Base-by-base conservation (phyloP, 2,113 vertebrate species). In the Saccopteryx bilineata region DNA sequence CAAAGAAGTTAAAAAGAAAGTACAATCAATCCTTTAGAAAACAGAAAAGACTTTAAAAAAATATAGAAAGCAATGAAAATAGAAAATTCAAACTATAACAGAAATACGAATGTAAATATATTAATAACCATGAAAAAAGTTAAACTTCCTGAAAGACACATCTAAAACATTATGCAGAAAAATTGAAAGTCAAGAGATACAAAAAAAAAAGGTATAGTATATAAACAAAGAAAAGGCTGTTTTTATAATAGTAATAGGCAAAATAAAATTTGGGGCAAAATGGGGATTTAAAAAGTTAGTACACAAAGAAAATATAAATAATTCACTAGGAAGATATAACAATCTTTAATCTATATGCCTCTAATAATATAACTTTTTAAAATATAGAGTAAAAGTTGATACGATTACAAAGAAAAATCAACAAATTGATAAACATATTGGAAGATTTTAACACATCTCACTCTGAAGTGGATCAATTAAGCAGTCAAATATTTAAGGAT, bases 101-200 rank as follows among this genome's bases (percentile, higher is more conserved):
- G 69, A 85, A 66, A 65, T 76, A 90, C 72, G 33, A 66, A 79
- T 31, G n/a, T 56, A 75, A 94, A 91, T 74, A 81, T 5, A 90
- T 39, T 19, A 50, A 13, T 79, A 87, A 83, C 15, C 33, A 52
- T 17, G 2, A 60, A 69, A 81, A 84, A 61, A 5, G 78, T 90
- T 75, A 74, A 87, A 94, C 28, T 82, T 91, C 28, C 65, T 84
- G 48, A 87, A 39, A 80, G 74, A 84, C 14, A 68, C 5, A 82
- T 90, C 65, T 21, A 26, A 93, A 96, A 56, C 80, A 68, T 33
- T 9, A 85, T 39, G 14, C 66, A 91, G 76, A 94, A 91, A 84
- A 71, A 52, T 58, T 93, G n/a, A 80, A 79, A 94, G n/a, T 92
- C 24, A 94, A 92, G 63, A 74, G 11, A 84, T 39, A 58, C 5